Base-by-base conservation (phyloP, 64 coral and sea anemone species). In the Porites australiensis region DNA sequence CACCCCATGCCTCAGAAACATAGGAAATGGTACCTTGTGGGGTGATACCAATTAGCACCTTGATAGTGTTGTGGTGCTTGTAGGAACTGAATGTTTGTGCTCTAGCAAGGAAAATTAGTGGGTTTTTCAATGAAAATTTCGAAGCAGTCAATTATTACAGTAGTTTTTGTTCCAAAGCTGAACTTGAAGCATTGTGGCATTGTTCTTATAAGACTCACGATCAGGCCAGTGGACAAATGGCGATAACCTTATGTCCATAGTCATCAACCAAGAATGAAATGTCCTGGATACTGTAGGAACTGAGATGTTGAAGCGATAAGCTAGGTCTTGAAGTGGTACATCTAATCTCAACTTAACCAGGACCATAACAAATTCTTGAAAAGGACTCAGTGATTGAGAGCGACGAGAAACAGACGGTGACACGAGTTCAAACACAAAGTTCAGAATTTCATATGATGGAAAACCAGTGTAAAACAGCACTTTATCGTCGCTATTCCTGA, bases 241-340 rank as follows among this genome's bases (percentile, higher is more conserved):
- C 2, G 57, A 82, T 62, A 82, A 82, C 43, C 79, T 82, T 82
- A 82, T 62, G 53, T 82, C 79, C 79, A 82, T 82, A 82, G 57
- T 82, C 53, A 60, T 82, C 79, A 82, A 60, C 79, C 53, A 82
- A 60, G 79, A 82, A 82, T 82, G 44, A 82, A 82, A 82, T 82
- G 79, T 82, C 54, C 79, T 59, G 52, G 53, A 82, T 14, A 82
- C 79, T 55, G 79, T 82, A 82, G 79, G 57, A 60, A 62, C 57
- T 60, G 79, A 82, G 53, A 82, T 62, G 79, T 82, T 82, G 53
- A 82, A 82, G 13, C 79, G 80, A 83, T 83, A 83, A 83, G 80
- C 59, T 13, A 83, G 58, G 27, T 83, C 80, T 83, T 83, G 58
- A 46, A 64, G 20, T 3, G 80, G 58, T 83, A 65, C 14, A 64